phyloP scores from a whole-genome alignment of 1,140 invertebrate species.

The Drosophila sucinea region DNA sequence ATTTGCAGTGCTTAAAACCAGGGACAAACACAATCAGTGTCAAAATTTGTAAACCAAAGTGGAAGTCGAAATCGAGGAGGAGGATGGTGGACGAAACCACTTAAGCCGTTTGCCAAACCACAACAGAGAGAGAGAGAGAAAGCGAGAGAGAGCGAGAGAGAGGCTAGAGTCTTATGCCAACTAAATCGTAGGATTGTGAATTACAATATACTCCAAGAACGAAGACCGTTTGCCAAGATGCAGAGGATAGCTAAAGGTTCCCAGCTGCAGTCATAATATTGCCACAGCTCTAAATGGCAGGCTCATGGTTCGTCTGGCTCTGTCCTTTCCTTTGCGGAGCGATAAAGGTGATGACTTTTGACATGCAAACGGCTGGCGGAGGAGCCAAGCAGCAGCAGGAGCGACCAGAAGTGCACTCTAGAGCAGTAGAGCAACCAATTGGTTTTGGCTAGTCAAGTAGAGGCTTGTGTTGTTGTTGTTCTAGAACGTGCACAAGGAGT shows the following conservation, averaged over 20 bases:
- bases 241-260: not conserved
- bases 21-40: slow-evolving; percentile 75
- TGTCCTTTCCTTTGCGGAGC: slow-evolving; percentile 21
- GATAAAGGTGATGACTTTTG: slow-evolving; percentile 79
- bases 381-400: slow-evolving; percentile 1
- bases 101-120: slow-evolving; percentile 19
- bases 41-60: slow-evolving; percentile 64
- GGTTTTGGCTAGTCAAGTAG: slow-evolving; percentile 63
- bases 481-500: slow-evolving; percentile 66
- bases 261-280: slow-evolving; percentile 73
- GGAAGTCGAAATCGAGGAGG: not conserved
- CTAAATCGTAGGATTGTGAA: slow-evolving; percentile 77
- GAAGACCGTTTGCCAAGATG: slow-evolving; percentile 27
- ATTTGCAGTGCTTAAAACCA: slow-evolving; percentile 11
- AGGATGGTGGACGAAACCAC: slow-evolving; percentile 4
- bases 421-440: slow-evolving; percentile 48
- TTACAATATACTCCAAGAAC: slow-evolving; percentile 70
- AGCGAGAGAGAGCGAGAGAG: slow-evolving; percentile 38
- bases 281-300: slow-evolving; percentile 68
- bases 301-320: slow-evolving; percentile 22
- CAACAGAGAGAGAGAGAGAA: slow-evolving; percentile 5
- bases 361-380: slow-evolving; percentile 53
- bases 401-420: slow-evolving; percentile 38
- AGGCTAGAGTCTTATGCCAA: slow-evolving; percentile 75
- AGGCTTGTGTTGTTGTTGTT: slow-evolving; percentile 42